phyloP scores from a whole-genome alignment of 2,113 vertebrate genomes.

The Capreolus pygargus region DNA sequence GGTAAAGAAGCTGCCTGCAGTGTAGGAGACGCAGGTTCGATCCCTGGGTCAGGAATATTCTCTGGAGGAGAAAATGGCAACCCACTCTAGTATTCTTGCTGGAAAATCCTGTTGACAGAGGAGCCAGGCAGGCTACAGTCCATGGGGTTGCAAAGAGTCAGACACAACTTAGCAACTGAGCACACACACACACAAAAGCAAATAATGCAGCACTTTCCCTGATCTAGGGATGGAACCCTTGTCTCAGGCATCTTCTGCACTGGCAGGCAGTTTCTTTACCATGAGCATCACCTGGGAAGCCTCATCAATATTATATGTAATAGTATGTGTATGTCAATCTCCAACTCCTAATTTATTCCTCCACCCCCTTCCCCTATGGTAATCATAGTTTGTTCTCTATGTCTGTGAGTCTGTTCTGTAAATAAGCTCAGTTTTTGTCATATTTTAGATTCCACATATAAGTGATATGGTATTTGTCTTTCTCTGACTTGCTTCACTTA shows the following conservation, averaged over 20 bases:
- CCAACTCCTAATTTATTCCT: neutral
- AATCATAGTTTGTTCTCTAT: neutral
- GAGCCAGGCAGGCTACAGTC: neutral
- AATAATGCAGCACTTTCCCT: neutral
- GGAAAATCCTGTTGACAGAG: neutral
- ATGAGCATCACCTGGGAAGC: neutral
- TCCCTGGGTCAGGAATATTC: neutral
- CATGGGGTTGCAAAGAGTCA: neutral
- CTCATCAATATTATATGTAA: neutral
- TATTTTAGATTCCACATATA: neutral
- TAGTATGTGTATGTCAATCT: neutral
- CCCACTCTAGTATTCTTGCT: neutral
- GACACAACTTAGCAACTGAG: neutral
- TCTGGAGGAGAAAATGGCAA: neutral
- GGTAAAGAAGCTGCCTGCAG: neutral
- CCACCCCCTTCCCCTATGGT: neutral
- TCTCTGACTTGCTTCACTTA: neutral
- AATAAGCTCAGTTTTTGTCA: neutral
- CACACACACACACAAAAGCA: neutral
- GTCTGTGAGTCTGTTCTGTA: neutral
- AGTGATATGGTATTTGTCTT: neutral
- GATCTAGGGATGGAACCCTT: neutral
- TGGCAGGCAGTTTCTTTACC: neutral
- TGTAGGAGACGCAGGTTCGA: accelerated
- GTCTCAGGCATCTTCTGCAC: neutral